Evolutionary conservation across 1,140 invertebrate genomes (phyloP).

Genomic region (Trichomalopsis sarcophagae): DNA sequence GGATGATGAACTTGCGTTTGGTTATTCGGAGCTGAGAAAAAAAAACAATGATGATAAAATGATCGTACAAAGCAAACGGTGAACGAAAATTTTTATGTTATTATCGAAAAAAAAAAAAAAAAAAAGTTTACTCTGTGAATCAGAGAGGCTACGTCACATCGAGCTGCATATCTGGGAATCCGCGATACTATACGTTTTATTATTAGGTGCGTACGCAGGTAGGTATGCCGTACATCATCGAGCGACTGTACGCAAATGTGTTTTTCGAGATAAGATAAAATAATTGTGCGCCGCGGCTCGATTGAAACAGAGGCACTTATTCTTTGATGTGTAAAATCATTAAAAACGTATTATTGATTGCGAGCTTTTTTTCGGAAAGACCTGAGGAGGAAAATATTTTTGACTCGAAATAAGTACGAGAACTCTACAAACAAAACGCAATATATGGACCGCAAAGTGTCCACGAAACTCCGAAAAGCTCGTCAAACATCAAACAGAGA

Average conservation of each 20-base stretch:
- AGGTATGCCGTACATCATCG: neutral
- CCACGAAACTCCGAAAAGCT: neutral
- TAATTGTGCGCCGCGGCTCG: neutral
- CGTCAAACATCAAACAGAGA: too few relatives aligned
- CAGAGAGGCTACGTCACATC: neutral
- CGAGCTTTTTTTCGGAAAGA: too few relatives aligned
- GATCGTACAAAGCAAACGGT: too few relatives aligned
- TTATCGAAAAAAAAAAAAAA: too few relatives aligned
- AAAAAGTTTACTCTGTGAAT: neutral
- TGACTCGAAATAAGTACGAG: neutral
- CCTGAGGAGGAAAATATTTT: neutral
- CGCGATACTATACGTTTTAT: neutral
- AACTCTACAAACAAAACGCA: too few relatives aligned
- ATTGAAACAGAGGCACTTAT: neutral
- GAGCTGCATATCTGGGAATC: neutral
- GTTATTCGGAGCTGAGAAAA: too few relatives aligned
- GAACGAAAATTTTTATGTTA: too few relatives aligned
- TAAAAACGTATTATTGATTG: too few relatives aligned
- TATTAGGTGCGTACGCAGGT: neutral
- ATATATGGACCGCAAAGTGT: neutral
- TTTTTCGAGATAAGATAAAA: neutral
- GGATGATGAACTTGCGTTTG: too few relatives aligned
- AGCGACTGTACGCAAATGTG: neutral
- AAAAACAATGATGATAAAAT: too few relatives aligned
- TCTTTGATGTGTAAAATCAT: too few relatives aligned